Conservation (phyloP, 2,797 vertebrate genomes). For the Podargus strigoides region DNA sequence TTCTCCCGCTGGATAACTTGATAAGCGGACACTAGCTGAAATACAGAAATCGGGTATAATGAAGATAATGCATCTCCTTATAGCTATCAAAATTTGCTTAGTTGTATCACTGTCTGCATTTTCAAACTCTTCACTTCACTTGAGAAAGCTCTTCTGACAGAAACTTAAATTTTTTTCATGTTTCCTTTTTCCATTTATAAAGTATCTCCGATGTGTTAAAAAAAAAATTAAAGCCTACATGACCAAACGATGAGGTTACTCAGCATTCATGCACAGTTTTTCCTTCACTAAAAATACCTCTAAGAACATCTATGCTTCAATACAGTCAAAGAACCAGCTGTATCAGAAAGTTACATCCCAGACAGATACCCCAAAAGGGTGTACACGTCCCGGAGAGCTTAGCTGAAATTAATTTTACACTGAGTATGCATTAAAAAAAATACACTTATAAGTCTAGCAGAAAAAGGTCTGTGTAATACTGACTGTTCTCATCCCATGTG, state of each 20-base stretch:
- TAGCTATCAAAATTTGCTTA: not conserved
- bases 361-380: not conserved
- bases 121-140: not conserved
- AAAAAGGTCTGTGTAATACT: not conserved
- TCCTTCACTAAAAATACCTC: not conserved
- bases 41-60: not conserved
- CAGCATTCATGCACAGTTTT: not conserved
- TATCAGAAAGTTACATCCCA: not conserved
- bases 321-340: not conserved
- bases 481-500: not conserved
- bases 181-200: not conserved
- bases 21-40: conserved; percentile 89
- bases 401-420: not conserved
- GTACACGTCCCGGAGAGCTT: not conserved
- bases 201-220: not conserved
- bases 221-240: not conserved
- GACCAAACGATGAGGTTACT: not conserved
- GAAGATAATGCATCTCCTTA: not conserved
- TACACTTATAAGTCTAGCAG: not conserved
- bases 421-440: not conserved
- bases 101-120: not conserved
- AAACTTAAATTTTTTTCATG: not conserved
- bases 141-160: not conserved
- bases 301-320: not conserved
- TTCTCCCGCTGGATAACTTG: conserved; percentile 90